These are phyloP conservation scores for Stratiolaelaps scimitus DNA, from an alignment of 1,140 invertebrate species.

Conservation along the genomic window DNA sequence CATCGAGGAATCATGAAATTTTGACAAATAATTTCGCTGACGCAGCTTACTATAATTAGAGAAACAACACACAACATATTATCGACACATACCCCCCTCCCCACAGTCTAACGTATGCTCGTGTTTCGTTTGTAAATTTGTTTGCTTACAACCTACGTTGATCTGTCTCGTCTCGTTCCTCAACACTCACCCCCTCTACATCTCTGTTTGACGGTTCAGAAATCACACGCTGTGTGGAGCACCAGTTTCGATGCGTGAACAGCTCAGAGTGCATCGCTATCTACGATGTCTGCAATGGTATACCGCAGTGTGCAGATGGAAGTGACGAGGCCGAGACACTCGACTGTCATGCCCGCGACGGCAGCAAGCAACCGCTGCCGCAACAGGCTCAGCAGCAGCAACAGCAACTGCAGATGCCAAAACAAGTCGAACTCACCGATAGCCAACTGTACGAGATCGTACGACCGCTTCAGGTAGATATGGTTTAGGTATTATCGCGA, in stretches of 20 bases:
- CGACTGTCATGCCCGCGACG: conserved; percentile 47
- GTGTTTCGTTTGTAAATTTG: too few species aligned
- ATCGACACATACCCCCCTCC: too few species aligned
- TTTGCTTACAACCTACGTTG: too few species aligned
- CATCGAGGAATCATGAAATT: too few species aligned
- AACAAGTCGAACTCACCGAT: conserved; percentile 12
- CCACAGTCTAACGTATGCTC: too few species aligned
- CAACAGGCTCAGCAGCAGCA: too few species aligned
- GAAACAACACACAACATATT: too few species aligned
- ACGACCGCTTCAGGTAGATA: conserved; percentile 1
- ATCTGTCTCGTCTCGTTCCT: background rate
- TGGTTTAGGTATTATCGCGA: background rate
- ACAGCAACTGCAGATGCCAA: too few species aligned
- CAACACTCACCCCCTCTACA: background rate
- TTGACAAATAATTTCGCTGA: too few species aligned
- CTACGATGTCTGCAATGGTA: conserved; percentile 88
- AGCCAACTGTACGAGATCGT: conserved; percentile 1
- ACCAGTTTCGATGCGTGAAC: conserved; percentile 72
- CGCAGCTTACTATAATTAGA: too few species aligned
- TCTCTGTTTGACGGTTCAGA: conserved; percentile 38
- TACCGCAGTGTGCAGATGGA: conserved; percentile 78
- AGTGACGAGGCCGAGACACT: conserved; percentile 74
- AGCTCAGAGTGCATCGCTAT: conserved; percentile 82
- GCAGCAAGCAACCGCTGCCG: too few species aligned
- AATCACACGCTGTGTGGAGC: conserved; percentile 50